Conservation (phyloP, 2,113 vertebrate genomes). For the Stegastes partitus region DNA sequence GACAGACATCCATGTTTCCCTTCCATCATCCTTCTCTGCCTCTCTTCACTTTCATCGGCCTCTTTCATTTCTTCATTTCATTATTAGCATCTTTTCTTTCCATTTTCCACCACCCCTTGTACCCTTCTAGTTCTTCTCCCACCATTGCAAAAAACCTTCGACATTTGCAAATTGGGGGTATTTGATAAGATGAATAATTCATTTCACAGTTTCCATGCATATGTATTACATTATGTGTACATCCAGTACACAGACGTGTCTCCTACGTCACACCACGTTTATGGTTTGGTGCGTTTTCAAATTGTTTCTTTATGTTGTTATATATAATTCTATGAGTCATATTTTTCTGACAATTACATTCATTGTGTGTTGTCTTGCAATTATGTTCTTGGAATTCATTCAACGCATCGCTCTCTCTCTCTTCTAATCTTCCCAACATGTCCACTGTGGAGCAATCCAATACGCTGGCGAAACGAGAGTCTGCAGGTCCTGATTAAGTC, state of each 20-base stretch:
- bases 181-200: constrained; percentile 3
- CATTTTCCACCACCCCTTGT: constrained; percentile 1
- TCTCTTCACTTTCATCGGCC: constrained; percentile 34
- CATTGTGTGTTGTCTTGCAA: constrained; percentile 21
- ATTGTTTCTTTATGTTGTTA: no score
- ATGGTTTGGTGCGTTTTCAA: background rate
- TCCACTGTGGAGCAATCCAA: constrained; percentile 45
- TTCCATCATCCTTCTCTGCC: constrained; percentile 28
- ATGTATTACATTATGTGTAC: background rate
- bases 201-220: background rate
- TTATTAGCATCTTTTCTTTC: constrained; percentile 33
- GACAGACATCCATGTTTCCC: constrained; percentile 46
- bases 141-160: background rate
- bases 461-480: constrained; percentile 30
- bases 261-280: background rate
- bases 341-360: constrained; percentile 24
- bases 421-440: constrained; percentile 45
- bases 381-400: constrained; percentile 47
- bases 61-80: constrained; percentile 38
- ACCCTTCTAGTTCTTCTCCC: constrained; percentile 6
- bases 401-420: constrained; percentile 18
- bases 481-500: constrained; percentile 57
- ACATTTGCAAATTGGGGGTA: constrained; percentile 1
- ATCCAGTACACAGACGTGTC: background rate
- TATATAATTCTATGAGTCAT: background rate